Conservation (phyloP, 1,140 invertebrate genomes). For the Melanaphis sacchari region DNA sequence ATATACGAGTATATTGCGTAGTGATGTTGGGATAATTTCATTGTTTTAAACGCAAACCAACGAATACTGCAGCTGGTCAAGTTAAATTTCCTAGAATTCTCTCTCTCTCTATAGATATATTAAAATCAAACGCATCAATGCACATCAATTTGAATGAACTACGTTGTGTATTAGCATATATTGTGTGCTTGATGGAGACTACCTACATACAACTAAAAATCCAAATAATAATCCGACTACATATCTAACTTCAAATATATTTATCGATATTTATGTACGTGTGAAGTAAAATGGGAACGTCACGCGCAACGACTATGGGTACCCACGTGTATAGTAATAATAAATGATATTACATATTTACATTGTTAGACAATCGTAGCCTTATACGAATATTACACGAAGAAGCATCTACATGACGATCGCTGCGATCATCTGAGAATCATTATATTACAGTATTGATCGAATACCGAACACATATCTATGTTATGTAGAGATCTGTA, state of each 20-base stretch:
- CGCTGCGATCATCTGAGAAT: neutral
- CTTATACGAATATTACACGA: neutral
- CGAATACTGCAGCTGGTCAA: neutral
- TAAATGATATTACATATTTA: neutral
- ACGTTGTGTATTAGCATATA: neutral
- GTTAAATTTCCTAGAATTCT: neutral
- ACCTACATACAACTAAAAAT: neutral
- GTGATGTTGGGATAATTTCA: neutral
- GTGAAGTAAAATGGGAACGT: neutral
- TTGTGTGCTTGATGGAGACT: neutral
- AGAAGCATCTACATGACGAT: neutral
- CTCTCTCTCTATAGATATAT: neutral
- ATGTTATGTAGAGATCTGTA: neutral
- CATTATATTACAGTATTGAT: neutral
- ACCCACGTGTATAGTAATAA: neutral
- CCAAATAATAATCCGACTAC: neutral
- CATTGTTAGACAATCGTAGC: neutral
- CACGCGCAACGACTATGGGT: neutral
- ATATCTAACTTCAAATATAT: neutral
- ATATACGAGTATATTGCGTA: neutral
- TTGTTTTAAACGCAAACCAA: neutral
- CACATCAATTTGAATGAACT: neutral
- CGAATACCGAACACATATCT: neutral
- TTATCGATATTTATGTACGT: neutral
- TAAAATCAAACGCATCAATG: neutral